These are phyloP conservation scores for Botia almorhae DNA, from an alignment of 2,797 vertebrate genomes.

Conservation along the genomic window DNA sequence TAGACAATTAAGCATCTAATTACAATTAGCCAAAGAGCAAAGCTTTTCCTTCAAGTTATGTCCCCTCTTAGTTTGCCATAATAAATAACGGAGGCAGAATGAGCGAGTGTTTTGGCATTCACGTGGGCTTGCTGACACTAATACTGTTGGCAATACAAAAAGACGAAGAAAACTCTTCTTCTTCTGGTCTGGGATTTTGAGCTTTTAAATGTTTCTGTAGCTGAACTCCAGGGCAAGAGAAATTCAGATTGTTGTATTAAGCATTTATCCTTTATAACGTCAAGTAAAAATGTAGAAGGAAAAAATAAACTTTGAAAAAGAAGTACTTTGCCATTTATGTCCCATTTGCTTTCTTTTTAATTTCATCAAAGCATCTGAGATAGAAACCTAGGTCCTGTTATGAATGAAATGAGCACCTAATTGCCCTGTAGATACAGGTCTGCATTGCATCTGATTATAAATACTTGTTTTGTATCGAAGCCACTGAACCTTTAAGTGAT, in stretches of 20 bases:
- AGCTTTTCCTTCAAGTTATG: conserved; percentile 36
- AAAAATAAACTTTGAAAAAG: neutral
- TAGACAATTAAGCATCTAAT: conserved; percentile 69
- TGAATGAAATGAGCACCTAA: conserved; percentile 21
- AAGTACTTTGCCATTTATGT: neutral
- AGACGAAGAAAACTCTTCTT: neutral
- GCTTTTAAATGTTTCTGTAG: neutral
- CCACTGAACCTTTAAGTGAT: conserved; percentile 27
- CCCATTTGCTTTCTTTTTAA: neutral
- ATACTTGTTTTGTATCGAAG: conserved; percentile 29
- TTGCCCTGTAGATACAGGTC: conserved; percentile 32
- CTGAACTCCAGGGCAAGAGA: neutral
- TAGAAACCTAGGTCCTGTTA: conserved; percentile 3
- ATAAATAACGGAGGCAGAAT: conserved; percentile 37
- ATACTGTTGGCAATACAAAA: neutral
- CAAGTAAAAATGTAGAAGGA: neutral
- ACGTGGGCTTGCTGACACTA: conserved; percentile 2
- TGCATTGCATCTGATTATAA: conserved; percentile 33
- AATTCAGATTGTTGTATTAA: neutral
- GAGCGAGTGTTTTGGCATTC: conserved; percentile 45
- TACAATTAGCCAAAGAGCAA: conserved; percentile 59
- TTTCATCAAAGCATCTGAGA: neutral
- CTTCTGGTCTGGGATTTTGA: conserved; percentile 4
- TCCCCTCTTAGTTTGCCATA: conserved; percentile 45
- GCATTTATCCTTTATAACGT: conserved; percentile 18